Evolutionary conservation across 2,797 vertebrate species (phyloP).

Genomic region (Toxotes lorentzi): DNA sequence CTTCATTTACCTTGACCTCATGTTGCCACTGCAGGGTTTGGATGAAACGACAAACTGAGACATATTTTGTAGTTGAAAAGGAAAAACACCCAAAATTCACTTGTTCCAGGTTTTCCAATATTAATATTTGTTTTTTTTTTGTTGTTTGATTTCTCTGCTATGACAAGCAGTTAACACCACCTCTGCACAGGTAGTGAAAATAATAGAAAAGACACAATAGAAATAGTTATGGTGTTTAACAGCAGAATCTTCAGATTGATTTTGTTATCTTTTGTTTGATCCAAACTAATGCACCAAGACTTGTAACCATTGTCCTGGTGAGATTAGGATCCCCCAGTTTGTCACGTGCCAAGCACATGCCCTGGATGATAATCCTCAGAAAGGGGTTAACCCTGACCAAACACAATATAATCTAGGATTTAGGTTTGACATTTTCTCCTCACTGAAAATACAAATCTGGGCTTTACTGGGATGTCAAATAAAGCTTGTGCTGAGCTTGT

Average conservation of each 20-base stretch:
- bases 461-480: constrained; percentile 55
- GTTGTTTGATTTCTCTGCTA: background rate
- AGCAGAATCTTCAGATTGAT: background rate
- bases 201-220: background rate
- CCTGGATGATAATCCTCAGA: constrained; percentile 72
- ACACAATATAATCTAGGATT: constrained; percentile 81
- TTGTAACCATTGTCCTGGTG: constrained; percentile 42
- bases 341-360: constrained; percentile 62
- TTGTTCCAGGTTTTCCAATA: background rate
- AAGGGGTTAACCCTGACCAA: constrained; percentile 77
- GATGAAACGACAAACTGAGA: background rate
- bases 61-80: background rate
- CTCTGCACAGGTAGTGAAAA: too few species aligned
- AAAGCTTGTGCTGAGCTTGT: constrained; percentile 42
- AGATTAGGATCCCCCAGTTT: constrained; percentile 46
- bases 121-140: background rate
- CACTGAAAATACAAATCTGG: constrained; percentile 64
- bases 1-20: constrained; percentile 64
- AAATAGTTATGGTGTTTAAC: background rate
- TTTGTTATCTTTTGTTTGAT: background rate
- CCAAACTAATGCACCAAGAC: constrained; percentile 16
- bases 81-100: background rate
- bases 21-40: constrained; percentile 19
- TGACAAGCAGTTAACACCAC: too few species aligned
- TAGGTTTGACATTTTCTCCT: constrained; percentile 59